Conservation (phyloP, 2,113 vertebrate genomes). For the Struthidea cinerea region DNA sequence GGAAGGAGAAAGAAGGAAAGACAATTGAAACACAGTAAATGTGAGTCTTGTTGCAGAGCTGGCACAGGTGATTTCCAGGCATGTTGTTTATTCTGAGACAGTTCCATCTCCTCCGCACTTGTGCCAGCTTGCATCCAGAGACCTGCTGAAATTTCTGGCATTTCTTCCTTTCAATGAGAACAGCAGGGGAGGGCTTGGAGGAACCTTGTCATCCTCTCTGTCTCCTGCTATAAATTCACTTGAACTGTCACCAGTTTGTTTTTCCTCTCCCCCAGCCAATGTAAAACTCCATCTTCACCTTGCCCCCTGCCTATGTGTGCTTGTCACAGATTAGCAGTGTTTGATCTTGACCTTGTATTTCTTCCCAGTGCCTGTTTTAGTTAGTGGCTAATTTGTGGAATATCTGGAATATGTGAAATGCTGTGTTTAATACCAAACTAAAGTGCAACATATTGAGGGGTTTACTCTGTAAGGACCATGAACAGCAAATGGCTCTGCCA, state of each 20-base stretch:
- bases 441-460: background rate
- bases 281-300: background rate
- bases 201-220: background rate
- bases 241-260: background rate
- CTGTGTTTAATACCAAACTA: background rate
- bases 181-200: background rate
- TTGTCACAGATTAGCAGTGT: background rate
- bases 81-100: slow-evolving; percentile 48
- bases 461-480: background rate
- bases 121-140: slow-evolving; percentile 60
- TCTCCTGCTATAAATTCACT: slow-evolving; percentile 14
- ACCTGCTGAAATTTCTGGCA: slow-evolving; percentile 19
- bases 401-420: background rate
- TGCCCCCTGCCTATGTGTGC: background rate
- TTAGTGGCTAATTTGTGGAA: background rate
- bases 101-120: slow-evolving; percentile 25
- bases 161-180: background rate
- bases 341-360: slow-evolving; percentile 8
- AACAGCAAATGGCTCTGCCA: background rate
- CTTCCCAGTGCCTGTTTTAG: background rate
- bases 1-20: background rate
- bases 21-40: background rate
- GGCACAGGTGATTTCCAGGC: slow-evolving; percentile 11
- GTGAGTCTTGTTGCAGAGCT: background rate
- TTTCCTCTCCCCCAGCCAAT: background rate